Conservation (phyloP, 2,113 vertebrate genomes). For the Sciurus niger region DNA sequence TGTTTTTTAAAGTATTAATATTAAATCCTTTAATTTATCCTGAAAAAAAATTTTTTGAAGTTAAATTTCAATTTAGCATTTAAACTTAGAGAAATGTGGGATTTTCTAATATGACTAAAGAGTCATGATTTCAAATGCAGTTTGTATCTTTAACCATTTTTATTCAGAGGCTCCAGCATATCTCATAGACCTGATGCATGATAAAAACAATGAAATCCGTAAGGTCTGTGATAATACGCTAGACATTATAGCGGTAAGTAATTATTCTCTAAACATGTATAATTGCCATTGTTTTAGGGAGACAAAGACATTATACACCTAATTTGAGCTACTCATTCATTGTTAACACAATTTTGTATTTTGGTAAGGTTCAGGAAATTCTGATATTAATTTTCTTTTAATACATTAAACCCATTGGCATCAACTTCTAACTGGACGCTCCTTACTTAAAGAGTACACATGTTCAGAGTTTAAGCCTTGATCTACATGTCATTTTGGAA, state of each 20-base stretch:
- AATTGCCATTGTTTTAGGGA: background rate
- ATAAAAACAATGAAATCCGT: conserved; percentile 97
- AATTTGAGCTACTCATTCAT: background rate
- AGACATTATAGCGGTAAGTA: conserved; percentile 97
- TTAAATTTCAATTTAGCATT: conserved; percentile 49
- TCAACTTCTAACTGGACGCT: conserved; percentile 14
- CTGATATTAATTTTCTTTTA: background rate
- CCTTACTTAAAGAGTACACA: background rate
- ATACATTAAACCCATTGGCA: conserved; percentile 18
- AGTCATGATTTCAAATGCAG: background rate
- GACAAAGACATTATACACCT: background rate
- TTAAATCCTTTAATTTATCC: no score
- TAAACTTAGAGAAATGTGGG: conserved; percentile 12
- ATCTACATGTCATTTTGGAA: background rate
- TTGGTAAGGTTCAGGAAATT: conserved; percentile 46
- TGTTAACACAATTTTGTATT: conserved; percentile 54
- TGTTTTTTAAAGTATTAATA: no score
- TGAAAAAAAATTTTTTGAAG: background rate
- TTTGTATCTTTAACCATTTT: conserved; percentile 88
- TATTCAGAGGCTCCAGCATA: conserved; percentile 96
- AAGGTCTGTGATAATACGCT: conserved; percentile 99
- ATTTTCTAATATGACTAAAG: conserved; percentile 18
- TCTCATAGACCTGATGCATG: conserved; percentile 98
- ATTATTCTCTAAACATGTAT: background rate
- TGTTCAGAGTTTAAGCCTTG: background rate